Percentiles rank a stretch among this genome's conserved stretches.
Evolutionary conservation across 2,888 invertebrate genomes (phyloP).

Genomic region (Drosophila helvetica): DNA sequence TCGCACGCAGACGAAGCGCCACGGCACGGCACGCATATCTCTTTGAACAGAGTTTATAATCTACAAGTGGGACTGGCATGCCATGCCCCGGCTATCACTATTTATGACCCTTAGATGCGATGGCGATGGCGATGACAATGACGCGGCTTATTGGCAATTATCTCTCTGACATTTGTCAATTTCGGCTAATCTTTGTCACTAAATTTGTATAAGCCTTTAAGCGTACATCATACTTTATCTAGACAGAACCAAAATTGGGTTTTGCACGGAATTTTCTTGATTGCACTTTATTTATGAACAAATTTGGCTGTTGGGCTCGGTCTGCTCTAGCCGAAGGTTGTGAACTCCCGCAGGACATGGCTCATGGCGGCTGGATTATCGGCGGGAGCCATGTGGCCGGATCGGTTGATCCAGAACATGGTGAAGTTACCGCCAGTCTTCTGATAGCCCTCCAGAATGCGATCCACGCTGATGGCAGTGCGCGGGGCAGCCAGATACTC

Average conservation of each 20-base stretch:
- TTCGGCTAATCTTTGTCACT: slow-evolving; percentile 28
- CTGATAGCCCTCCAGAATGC: slow-evolving; percentile 89
- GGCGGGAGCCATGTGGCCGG: slow-evolving; percentile 85
- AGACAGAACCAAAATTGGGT: slow-evolving; percentile 35
- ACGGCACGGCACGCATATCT: slow-evolving; percentile 27
- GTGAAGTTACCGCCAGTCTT: slow-evolving; percentile 85
- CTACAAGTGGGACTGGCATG: slow-evolving; percentile 31
- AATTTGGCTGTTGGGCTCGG: neutral
- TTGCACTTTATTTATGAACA: slow-evolving; percentile 8
- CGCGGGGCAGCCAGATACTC: slow-evolving; percentile 86
- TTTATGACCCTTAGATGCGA: slow-evolving; percentile 41
- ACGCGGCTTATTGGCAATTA: slow-evolving; percentile 22
- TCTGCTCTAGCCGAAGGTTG: slow-evolving; percentile 67
- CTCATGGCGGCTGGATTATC: slow-evolving; percentile 90
- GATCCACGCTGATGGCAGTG: slow-evolving; percentile 86
- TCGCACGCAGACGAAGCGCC: slow-evolving; percentile 14
- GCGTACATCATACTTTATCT: slow-evolving; percentile 13
- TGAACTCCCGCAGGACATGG: slow-evolving; percentile 85
- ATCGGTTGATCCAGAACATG: slow-evolving; percentile 83
- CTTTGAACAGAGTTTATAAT: slow-evolving; percentile 52
- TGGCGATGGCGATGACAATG: slow-evolving; percentile 11
- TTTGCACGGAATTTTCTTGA: neutral
- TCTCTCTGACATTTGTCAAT: slow-evolving; percentile 28
- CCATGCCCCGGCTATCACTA: slow-evolving; percentile 32
- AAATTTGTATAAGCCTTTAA: slow-evolving; percentile 28